These are phyloP conservation scores for Onychomys arenicola DNA, from an alignment of 2,797 vertebrate species.

Conservation along the genomic window DNA sequence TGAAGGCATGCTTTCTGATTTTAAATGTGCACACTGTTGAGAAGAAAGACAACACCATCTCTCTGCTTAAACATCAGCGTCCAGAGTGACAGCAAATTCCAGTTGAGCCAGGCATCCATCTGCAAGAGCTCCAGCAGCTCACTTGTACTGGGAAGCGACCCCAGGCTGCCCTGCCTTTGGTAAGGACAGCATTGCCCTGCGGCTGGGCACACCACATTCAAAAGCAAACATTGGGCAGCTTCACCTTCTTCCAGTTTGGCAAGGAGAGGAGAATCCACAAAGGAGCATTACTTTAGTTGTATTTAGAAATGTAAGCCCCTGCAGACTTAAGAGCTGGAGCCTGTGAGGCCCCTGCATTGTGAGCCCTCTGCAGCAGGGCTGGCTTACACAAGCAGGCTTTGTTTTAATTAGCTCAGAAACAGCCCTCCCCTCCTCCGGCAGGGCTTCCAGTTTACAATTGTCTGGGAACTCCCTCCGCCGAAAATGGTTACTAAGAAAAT, in stretches of 20 bases:
- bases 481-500: conserved; percentile 76
- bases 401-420: conserved; percentile 70
- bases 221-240: conserved; percentile 79
- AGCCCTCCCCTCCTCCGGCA: neutral
- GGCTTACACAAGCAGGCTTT: conserved; percentile 70
- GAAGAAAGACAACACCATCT: conserved; percentile 29
- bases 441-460: conserved; percentile 70
- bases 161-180: conserved; percentile 25
- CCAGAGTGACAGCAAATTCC: neutral
- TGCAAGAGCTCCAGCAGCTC: conserved; percentile 43
- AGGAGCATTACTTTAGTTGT: conserved; percentile 76
- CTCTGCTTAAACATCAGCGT: neutral
- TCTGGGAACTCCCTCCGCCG: conserved; percentile 60
- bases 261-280: conserved; percentile 73
- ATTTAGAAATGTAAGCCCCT: conserved; percentile 80
- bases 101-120: conserved; percentile 16
- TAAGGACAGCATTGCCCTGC: conserved; percentile 68
- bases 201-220: conserved; percentile 64
- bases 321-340: conserved; percentile 53
- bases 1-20: neutral
- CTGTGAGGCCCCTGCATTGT: neutral
- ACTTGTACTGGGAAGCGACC: conserved; percentile 33
- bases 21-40: conserved; percentile 24
- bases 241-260: conserved; percentile 74
- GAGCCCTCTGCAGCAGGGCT: neutral